Evolutionary conservation across 2,113 vertebrate species (phyloP), one percentile per base, ranked within the genome.

Genomic region (Toxostoma redivivum): DNA sequence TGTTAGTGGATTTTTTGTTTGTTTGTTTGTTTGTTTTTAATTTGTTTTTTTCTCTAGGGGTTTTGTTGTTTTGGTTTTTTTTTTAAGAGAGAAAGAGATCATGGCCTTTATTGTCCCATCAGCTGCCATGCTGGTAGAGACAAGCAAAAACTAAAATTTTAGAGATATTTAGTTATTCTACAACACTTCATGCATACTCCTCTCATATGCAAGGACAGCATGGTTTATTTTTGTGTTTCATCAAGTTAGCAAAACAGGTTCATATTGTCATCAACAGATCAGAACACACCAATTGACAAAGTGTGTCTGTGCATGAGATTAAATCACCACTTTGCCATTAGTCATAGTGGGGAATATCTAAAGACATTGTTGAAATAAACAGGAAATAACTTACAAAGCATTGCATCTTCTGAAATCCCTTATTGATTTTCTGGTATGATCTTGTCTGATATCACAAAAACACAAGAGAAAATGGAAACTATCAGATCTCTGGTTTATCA

Each of bases 391-490:
- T 70, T 83, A 30, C 5, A 24, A 38, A 89, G 1, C 7, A 40
- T 20, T 87, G 7, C 3, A 54, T 62, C 18, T 92, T 87, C 51
- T 51, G 37, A 92, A 94, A 67, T 73, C 53, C 35, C 19, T 12
- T 66, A 93, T 51, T 86, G 81, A 85, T 73, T 96, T 94, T 69
- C 24, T 37, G 17, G 25, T 51, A 79, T 69, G 48, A 73, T 94
- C 42, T 61, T 79, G 33, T 58, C 35, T 85, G 86, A 85, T 76
- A 89, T 31, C 18, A 62, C 33, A 88, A n/a, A 5, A 78, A 61
- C n/a, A 56, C 11, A 66, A 40, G 8, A 71, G 28, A 81, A 61
- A 86, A 84, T 33, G 4, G 7, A 17, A 66, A 86, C 67, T 78
- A 70, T 50, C 31, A 53, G 30, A 78, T 86, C 30, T 58, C 77